phyloP scores from a whole-genome alignment of 2,888 invertebrate species.

The Protonemura montana region DNA sequence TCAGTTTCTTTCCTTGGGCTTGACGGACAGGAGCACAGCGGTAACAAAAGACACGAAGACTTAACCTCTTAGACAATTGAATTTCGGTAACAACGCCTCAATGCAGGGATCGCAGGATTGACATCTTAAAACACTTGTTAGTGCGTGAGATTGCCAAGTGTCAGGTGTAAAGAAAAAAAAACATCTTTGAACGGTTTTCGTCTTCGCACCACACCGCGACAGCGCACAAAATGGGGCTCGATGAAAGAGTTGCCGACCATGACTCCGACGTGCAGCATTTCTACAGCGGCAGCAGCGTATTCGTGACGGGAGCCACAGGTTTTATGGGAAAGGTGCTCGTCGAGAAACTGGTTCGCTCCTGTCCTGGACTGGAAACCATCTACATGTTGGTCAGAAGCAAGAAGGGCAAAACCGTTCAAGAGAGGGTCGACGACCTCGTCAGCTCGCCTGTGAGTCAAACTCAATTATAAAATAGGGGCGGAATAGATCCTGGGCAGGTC shows the following conservation, averaged over 20 bases:
- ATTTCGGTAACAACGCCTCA: neutral
- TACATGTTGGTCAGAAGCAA: constrained; percentile 28
- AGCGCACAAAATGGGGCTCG: neutral
- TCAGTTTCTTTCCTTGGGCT: neutral
- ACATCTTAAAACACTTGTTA: neutral
- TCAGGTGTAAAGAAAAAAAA: neutral
- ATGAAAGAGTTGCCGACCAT: neutral
- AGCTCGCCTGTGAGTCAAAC: constrained; percentile 21
- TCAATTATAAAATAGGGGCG: no score
- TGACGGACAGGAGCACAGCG: neutral
- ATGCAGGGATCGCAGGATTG: neutral
- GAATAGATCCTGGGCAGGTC: no score
- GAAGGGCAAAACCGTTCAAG: constrained; percentile 21
- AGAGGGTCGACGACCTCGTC: constrained; percentile 18
- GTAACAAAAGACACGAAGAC: no score
- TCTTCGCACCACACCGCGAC: no score
- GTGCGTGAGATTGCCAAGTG: neutral
- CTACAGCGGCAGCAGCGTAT: constrained; percentile 29
- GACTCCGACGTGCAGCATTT: constrained; percentile 13
- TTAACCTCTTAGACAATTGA: no score
- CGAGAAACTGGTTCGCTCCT: constrained; percentile 28
- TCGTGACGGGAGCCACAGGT: constrained; percentile 26
- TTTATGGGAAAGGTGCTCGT: constrained; percentile 32
- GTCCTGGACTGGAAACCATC: neutral
- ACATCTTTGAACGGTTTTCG: no score